Evolutionary conservation across 2,113 vertebrate genomes (phyloP), one percentile per base, ranked within the genome.

Genomic region (Serilophus lunatus): DNA sequence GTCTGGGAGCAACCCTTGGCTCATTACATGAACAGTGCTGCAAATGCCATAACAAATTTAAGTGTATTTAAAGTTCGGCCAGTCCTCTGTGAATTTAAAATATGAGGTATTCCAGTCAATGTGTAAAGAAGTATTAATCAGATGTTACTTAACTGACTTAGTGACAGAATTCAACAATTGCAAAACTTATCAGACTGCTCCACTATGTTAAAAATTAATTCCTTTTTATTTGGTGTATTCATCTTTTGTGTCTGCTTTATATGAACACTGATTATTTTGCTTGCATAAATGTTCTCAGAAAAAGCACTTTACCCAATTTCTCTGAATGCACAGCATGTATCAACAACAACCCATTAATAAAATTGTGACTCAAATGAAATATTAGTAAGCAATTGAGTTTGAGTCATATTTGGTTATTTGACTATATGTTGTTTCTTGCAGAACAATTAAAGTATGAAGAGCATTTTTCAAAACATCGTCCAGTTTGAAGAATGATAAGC

Each of bases 41-140:
- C 11, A 92, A n/a, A 91, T 81, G 79, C 88, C 9, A 5, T 90
- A 16, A 47, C 7, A 83, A 75, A 91, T 82, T 51, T 50, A 33
- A 35, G 1, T n/a, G 7, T 47, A 42, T 85, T 79, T 90, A 35
- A 56, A 68, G 5, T 59, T 38, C 16, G 20, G 2, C 7, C 11
- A 2, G 5, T 56, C 16, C 22, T 81, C 22, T 26, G 5, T 44
- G 9, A 80, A n/a, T 68, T 56, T 57, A 31, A 92, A 81, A 38
- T 54, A 35, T 0, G 0, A 6, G 2, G 3, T 38, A 28, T 76
- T 86, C 24, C 19, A 64, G n/a, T 38, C 15, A 64, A 12, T 38
- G 15, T 16, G 14, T 31, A 91, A 80, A 76, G 44, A 68, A 44
- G 1, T 69, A 66, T 71, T 76, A 51, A 50, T 56, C n/a, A 80